Percentiles rank a stretch among this genome's conserved stretches.
phyloP scores from a whole-genome alignment of 2,113 vertebrate species.

The Chamaea fasciata region DNA sequence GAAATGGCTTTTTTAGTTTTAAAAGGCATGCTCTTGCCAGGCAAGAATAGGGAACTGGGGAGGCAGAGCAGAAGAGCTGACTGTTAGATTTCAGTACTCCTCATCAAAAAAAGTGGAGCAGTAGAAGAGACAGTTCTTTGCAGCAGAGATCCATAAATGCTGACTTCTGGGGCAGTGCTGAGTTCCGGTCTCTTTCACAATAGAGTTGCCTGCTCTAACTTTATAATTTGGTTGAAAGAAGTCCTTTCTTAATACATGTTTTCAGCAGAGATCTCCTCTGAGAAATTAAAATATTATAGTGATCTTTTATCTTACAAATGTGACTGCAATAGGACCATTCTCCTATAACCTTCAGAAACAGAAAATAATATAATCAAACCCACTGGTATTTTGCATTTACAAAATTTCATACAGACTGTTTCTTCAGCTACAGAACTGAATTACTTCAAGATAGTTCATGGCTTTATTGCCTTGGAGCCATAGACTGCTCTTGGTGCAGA shows the following conservation, averaged over 20 bases:
- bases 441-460: neutral
- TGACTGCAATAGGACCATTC: neutral
- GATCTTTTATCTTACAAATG: constrained; percentile 40
- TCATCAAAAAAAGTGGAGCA: constrained; percentile 61
- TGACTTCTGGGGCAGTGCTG: constrained; percentile 30
- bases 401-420: neutral
- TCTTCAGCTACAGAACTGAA: neutral
- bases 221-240: constrained; percentile 29
- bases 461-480: neutral
- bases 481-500: neutral
- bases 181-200: constrained; percentile 10
- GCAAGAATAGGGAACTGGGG: constrained; percentile 32
- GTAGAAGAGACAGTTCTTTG: constrained; percentile 38
- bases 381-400: neutral
- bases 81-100: constrained; percentile 47
- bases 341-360: constrained; percentile 19
- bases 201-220: constrained; percentile 19
- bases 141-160: constrained; percentile 34
- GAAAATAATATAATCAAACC: neutral
- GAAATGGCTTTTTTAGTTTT: constrained; percentile 53
- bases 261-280: constrained; percentile 18
- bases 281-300: constrained; percentile 44
- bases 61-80: constrained; percentile 49
- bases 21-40: constrained; percentile 29
- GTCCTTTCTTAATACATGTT: neutral